Percentiles rank a stretch among this genome's conserved stretches.
phyloP scores from a whole-genome alignment of 2,888 invertebrate genomes.

The Amphipoea oculea region DNA sequence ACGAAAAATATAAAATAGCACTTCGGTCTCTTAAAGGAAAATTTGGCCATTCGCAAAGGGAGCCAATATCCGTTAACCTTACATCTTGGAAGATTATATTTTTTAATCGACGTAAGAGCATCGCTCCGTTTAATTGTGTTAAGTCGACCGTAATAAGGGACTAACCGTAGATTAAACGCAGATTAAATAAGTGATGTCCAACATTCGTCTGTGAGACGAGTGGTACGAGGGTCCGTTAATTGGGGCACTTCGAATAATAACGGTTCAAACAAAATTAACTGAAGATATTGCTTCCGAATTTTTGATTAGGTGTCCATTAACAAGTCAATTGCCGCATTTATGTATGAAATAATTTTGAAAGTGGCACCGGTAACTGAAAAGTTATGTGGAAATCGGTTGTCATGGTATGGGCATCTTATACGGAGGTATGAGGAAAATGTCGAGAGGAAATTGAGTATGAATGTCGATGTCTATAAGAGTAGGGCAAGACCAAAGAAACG shows the following conservation, averaged over 20 bases:
- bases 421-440: neutral
- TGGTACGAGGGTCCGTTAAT: conserved; percentile 30
- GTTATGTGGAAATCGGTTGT: neutral
- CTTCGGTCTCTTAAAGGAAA: conserved; percentile 24
- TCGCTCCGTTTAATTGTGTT: conserved; percentile 64
- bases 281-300: neutral
- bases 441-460: neutral
- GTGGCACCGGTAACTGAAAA: neutral
- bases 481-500: neutral
- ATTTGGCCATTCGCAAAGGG: conserved; percentile 24
- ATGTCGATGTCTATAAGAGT: neutral
- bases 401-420: too few species aligned
- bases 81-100: conserved; percentile 50
- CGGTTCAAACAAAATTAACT: conserved; percentile 3
- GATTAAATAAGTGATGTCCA: conserved; percentile 44
- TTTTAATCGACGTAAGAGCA: conserved; percentile 71
- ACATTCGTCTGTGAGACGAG: conserved; percentile 18
- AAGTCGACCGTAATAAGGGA: conserved; percentile 63
- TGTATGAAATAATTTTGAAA: neutral
- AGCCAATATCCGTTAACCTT: conserved; percentile 41
- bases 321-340: neutral
- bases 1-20: conserved; percentile 21
- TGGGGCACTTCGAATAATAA: conserved; percentile 16
- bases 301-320: conserved; percentile 12
- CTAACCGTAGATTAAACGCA: conserved; percentile 54